Conservation (phyloP, 1,140 invertebrate species). For the Zaprionus taronus region DNA sequence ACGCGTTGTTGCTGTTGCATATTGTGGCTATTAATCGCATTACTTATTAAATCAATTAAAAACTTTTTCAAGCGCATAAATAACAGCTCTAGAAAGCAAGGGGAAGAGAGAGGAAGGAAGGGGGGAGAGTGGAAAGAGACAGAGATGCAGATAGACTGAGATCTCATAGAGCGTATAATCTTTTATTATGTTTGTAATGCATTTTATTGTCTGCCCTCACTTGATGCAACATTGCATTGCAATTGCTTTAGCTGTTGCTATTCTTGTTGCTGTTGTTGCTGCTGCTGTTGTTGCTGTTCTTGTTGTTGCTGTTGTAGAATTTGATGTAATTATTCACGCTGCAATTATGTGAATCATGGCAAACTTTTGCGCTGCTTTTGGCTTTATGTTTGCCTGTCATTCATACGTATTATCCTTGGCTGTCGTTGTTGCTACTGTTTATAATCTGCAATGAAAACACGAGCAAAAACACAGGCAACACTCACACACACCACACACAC, state of each 20-base stretch:
- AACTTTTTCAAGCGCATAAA: constrained; percentile 81
- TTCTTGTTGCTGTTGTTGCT: constrained; percentile 22
- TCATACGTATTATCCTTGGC: constrained; percentile 38
- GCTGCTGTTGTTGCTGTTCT: constrained; percentile 10
- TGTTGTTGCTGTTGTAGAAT: constrained; percentile 54
- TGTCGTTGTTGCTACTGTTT: constrained; percentile 53
- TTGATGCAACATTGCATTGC: constrained; percentile 29
- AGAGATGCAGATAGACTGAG: background rate
- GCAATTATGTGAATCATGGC: constrained; percentile 80
- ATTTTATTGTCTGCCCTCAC: constrained; percentile 51
- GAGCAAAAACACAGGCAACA: constrained; percentile 18
- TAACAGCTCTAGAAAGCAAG: constrained; percentile 61
- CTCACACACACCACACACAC: constrained; percentile 17
- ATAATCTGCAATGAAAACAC: constrained; percentile 79
- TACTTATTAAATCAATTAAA: constrained; percentile 83
- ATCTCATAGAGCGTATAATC: constrained; percentile 58
- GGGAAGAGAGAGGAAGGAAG: background rate
- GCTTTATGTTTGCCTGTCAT: constrained; percentile 64
- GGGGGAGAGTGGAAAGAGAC: background rate
- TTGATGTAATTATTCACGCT: constrained; percentile 81
- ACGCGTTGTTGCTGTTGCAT: constrained; percentile 37
- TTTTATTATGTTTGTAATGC: constrained; percentile 70
- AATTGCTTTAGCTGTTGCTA: constrained; percentile 25
- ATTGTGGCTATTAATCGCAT: constrained; percentile 75
- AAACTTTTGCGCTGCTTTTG: constrained; percentile 64